Percentiles rank a stretch among this genome's conserved stretches.
Evolutionary conservation across 2,113 vertebrate species (phyloP).

Genomic region (Chloroceryle aenea): DNA sequence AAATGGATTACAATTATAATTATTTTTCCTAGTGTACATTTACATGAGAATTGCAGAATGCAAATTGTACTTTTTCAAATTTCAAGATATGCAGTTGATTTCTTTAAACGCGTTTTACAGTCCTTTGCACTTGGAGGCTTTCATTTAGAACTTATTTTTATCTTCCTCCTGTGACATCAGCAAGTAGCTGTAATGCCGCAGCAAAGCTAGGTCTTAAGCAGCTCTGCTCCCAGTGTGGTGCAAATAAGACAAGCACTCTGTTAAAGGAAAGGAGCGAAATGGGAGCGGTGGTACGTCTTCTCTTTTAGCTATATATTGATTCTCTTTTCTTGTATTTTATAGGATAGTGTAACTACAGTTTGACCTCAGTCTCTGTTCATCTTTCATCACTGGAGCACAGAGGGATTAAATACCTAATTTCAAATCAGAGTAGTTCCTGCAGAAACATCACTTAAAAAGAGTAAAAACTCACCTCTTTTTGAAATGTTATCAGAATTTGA

Average conservation of each 20-base stretch:
- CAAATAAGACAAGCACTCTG: slow-evolving; percentile 8
- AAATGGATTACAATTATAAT: slow-evolving; percentile 76
- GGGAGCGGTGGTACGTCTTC: not conserved
- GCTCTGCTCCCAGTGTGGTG: not conserved
- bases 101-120: slow-evolving; percentile 20
- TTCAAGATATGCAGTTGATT: not conserved
- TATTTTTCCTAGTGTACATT: slow-evolving; percentile 61
- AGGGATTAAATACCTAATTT: not conserved
- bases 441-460: not conserved
- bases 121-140: not conserved
- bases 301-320: not conserved
- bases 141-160: slow-evolving; percentile 30
- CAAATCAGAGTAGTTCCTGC: not conserved
- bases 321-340: not conserved
- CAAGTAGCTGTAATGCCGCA: slow-evolving; percentile 36
- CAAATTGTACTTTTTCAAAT: slow-evolving; percentile 13
- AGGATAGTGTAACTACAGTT: not conserved
- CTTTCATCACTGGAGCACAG: not conserved
- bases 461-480: not conserved
- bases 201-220: slow-evolving; percentile 8
- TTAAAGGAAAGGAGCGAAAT: not conserved
- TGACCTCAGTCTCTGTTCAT: not conserved
- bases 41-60: slow-evolving; percentile 59
- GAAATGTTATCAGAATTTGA: not conserved
- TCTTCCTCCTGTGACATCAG: slow-evolving; percentile 18